Percentiles rank a stretch among this genome's conserved stretches.
These are phyloP conservation scores for Eira barbara DNA, from an alignment of 2,113 vertebrate genomes.

Conservation along the genomic window DNA sequence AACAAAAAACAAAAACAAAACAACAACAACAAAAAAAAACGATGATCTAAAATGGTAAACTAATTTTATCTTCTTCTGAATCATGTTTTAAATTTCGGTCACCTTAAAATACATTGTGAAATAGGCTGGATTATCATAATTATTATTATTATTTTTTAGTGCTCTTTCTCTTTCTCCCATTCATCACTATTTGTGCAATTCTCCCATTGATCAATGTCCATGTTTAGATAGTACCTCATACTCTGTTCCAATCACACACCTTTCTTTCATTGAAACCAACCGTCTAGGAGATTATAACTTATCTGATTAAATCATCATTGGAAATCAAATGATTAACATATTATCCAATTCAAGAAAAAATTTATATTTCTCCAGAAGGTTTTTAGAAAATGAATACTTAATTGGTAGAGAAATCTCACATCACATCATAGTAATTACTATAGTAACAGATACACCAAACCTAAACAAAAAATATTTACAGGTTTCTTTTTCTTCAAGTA, in stretches of 20 bases:
- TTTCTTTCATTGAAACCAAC: background rate
- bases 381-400: conserved; percentile 19
- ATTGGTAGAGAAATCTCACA: background rate
- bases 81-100: background rate
- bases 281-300: background rate
- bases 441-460: background rate
- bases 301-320: background rate
- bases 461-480: background rate
- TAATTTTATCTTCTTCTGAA: background rate
- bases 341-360: background rate
- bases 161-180: background rate
- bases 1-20: background rate
- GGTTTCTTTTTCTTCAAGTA: background rate
- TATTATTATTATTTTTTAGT: background rate
- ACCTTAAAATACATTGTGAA: background rate
- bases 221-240: background rate
- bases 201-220: background rate
- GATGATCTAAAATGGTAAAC: background rate
- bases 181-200: background rate
- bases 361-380: background rate
- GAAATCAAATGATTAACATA: background rate
- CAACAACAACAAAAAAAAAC: background rate
- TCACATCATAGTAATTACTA: background rate
- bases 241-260: background rate
- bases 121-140: background rate